These are phyloP conservation scores for Entomobrya proxima DNA, from an alignment of 2,888 invertebrate species.

Conservation along the genomic window DNA sequence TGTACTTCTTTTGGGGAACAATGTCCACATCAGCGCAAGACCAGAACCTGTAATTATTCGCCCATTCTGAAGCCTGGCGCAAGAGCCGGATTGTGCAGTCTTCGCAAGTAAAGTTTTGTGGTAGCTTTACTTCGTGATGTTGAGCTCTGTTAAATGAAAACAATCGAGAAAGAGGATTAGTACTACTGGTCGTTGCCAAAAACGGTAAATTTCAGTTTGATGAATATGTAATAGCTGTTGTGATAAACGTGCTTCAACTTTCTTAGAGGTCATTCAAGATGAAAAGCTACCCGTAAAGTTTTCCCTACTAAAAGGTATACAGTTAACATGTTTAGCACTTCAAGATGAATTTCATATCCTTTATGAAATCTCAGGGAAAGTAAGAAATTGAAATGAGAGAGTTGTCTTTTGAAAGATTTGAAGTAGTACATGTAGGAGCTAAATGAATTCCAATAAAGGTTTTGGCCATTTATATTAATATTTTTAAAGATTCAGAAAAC, in stretches of 20 bases:
- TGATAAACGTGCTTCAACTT: background rate
- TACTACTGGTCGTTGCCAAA: slow-evolving; percentile 11
- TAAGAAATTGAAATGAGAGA: too few relatives aligned
- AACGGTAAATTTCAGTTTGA: slow-evolving; percentile 33
- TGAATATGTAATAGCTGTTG: slow-evolving; percentile 1
- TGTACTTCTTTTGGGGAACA: slow-evolving; percentile 80
- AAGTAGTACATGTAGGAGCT: too few relatives aligned
- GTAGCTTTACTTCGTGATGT: slow-evolving; percentile 87
- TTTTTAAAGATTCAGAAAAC: too few relatives aligned
- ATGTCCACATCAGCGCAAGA: slow-evolving; percentile 97
- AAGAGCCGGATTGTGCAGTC: slow-evolving; percentile 94
- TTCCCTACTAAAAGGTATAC: too few relatives aligned
- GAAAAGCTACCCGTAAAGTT: too few relatives aligned
- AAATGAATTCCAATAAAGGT: too few relatives aligned
- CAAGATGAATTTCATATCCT: too few relatives aligned
- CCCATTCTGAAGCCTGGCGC: slow-evolving; percentile 95
- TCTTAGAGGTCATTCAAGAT: too few relatives aligned
- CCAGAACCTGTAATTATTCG: slow-evolving; percentile 91
- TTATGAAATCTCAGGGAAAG: too few relatives aligned
- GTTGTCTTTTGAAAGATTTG: too few relatives aligned
- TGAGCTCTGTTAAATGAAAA: slow-evolving; percentile 84
- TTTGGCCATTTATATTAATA: too few relatives aligned
- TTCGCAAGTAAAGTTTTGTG: slow-evolving; percentile 88
- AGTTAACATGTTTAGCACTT: too few relatives aligned
- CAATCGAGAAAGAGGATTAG: background rate